Evolutionary conservation across 2,888 invertebrate genomes (phyloP), one percentile per base, ranked within the genome.

Genomic region (Gandaritis pyraliata): DNA sequence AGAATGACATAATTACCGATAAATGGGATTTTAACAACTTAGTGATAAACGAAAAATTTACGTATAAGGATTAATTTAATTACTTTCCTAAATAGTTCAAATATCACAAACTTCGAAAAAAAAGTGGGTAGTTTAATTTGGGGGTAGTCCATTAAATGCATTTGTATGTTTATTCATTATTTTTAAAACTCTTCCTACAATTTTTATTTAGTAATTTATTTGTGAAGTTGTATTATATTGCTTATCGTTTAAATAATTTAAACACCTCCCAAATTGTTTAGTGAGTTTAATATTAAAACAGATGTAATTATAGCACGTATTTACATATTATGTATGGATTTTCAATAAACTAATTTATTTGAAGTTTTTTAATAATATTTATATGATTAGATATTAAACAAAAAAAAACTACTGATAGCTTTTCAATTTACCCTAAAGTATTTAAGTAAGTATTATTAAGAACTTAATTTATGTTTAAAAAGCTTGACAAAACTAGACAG

Each of bases 141-240:
- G 7, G n/a, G 13, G 47, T 29, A 1, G 29, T 30, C 8, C 12
- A 13, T 3, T 1, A 18, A 36, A 30, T 39, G 58, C 58, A 58
- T 58, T 58, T 58, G 43, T 43, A 16, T 43, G 15, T 48, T 47
- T 18, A 47, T 36, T 47, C 16, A 39, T 36, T 46, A 10, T 49
- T 36, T 46, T n/a, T 15, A 15, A 15, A 36, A 12, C 5, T 38
- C 49, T 16, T 39, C 13, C 8, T 52, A 33, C 33, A 10, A 10
- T 8, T 8, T 33, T 58, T 59, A 30, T 57, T 46, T 73, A 75
- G 72, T 78, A 72, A 77, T 71, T 78, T 78, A 76, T 78, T 76
- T 36, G 72, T 72, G 74, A 16, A 43, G 16, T 43, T 43, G 11
- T 43, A 16, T 16, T 43, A 10, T 43, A 15, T 16, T 43, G 41